Evolutionary conservation across 2,113 vertebrate genomes (phyloP).

Genomic region (Drymodes brunneopygia): DNA sequence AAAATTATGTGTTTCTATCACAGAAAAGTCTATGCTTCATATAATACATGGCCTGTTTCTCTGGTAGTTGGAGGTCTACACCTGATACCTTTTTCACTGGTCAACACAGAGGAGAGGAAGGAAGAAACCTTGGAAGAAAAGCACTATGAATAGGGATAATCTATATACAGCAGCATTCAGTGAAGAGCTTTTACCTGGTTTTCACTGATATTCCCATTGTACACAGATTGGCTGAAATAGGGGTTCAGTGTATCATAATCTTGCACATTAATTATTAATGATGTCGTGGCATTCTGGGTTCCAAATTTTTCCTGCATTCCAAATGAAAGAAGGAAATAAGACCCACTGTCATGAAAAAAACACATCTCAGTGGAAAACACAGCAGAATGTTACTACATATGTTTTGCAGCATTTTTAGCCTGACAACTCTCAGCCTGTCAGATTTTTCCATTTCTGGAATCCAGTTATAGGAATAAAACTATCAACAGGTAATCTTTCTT

Average conservation of each 20-base stretch:
- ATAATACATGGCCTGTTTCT: not conserved
- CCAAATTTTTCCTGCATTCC: conserved; percentile 37
- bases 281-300: not conserved
- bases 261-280: conserved; percentile 35
- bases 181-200: conserved; percentile 61
- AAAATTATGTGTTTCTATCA: not conserved
- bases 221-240: conserved; percentile 70
- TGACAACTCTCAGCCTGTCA: not conserved
- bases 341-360: not conserved
- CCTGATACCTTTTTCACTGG: not conserved
- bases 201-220: conserved; percentile 69
- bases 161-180: not conserved
- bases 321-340: not conserved
- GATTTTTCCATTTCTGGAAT: not conserved
- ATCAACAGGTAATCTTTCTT: not conserved
- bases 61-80: not conserved
- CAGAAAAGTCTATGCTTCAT: not conserved
- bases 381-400: not conserved
- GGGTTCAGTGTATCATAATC: conserved; percentile 81
- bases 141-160: not conserved
- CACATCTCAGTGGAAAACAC: not conserved
- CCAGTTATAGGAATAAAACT: not conserved
- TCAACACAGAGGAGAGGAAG: not conserved
- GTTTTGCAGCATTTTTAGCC: not conserved
- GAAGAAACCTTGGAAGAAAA: not conserved